phyloP scores from a whole-genome alignment of 1,140 invertebrate species.

The Druon quercuslanigerum region DNA sequence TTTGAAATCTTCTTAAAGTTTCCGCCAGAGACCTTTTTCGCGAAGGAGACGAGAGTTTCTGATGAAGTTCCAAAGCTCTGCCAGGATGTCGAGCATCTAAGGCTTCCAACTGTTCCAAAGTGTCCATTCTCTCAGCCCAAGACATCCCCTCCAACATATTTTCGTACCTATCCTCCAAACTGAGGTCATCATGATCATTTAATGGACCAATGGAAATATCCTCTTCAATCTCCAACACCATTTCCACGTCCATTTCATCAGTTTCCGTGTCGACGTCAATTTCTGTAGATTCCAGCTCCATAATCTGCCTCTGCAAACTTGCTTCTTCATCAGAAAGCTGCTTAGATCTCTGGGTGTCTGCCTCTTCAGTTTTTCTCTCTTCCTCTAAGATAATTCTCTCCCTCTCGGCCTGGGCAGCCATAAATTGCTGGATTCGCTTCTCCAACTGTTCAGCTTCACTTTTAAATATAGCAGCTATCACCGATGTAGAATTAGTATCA shows the following conservation, averaged over 20 bases:
- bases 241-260: conserved; percentile 85
- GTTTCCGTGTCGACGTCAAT: conserved; percentile 89
- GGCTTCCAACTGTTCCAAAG: conserved; percentile 84
- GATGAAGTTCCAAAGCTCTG: conserved; percentile 91
- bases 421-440: conserved; percentile 73
- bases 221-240: conserved; percentile 79
- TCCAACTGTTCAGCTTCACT: conserved; percentile 76
- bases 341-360: conserved; percentile 74
- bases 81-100: conserved; percentile 90
- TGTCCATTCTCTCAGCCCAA: conserved; percentile 87
- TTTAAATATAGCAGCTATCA: conserved; percentile 73
- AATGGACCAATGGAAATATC: conserved; percentile 57
- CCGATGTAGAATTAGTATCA: conserved; percentile 70
- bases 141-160: conserved; percentile 85
- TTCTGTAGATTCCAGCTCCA: conserved; percentile 85
- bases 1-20: conserved; percentile 85
- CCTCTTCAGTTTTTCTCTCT: conserved; percentile 74
- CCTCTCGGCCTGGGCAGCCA: conserved; percentile 72
- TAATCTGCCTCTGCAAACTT: conserved; percentile 86
- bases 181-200: conserved; percentile 61
- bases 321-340: conserved; percentile 88
- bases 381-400: conserved; percentile 75
- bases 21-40: conserved; percentile 88
- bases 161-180: conserved; percentile 77
- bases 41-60: conserved; percentile 94